Evolutionary conservation across 2,113 vertebrate species (phyloP), one percentile per base, ranked within the genome.

Genomic region (Phyllostomus hastatus): DNA sequence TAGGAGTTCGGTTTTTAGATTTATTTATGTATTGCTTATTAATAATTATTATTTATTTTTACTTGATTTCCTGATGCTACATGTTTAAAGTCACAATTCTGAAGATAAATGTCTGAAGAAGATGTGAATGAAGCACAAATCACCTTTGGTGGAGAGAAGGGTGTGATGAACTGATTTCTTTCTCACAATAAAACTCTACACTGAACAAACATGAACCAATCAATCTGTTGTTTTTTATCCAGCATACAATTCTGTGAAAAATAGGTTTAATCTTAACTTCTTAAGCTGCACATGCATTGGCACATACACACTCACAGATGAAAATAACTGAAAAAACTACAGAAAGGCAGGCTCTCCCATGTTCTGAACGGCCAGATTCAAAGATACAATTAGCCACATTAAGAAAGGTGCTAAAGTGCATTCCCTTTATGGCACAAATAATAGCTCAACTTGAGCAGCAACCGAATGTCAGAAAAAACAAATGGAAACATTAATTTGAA

Each of bases 141-240:
- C 50, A 59, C 83, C 50, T 93, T 86, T 52, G 35, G 24, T 91
- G 54, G 24, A 10, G 17, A 76, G 87, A 84, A 90, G 16, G 48
- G 54, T 79, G 4, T 69, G 89, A 90, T 79, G n/a, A 82, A 73
- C 22, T 94, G 59, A 66, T 92, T 81, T 82, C 59, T 80, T 79
- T 78, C 57, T 85, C 46, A 86, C 4, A 91, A 93, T 46, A 80
- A 97, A 97, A 94, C 83, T 87, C 26, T 83, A 35, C 54, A 83
- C 0, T 90, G 69, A 96, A 89, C n/a, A 94, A 86, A 88, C 57
- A 2, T 79, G 31, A 94, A 70, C 35, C 35, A 87, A 95, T 90
- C 93, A 94, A 86, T 86, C 20, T 84, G 48, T 35, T 79, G 33
- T 72, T 70, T 88, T 88, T 96, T n/a, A 35, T 61, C 43, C 52